A percentile compares a stretch with the other conserved stretches of the same genome.
Evolutionary conservation across 2,797 vertebrate genomes (phyloP).

Genomic region (Pseudochirops cupreus): DNA sequence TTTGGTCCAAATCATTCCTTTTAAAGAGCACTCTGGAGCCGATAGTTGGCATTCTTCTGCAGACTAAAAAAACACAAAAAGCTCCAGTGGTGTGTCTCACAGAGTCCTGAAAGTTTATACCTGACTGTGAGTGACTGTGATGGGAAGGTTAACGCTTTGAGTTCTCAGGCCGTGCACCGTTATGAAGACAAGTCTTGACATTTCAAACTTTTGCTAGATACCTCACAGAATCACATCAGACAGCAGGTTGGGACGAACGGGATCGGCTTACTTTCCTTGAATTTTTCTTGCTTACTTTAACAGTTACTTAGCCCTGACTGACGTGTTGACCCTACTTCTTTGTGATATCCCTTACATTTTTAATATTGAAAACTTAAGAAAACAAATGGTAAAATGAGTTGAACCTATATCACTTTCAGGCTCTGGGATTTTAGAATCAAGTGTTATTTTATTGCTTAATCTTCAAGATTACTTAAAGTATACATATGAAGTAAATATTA

Average conservation of each 20-base stretch:
- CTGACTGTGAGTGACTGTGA: not conserved
- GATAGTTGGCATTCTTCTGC: not conserved
- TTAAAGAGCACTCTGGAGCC: not conserved
- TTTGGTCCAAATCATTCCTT: conserved; percentile 1
- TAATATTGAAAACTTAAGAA: conserved; percentile 27
- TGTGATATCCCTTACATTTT: not conserved
- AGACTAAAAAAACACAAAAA: conserved; percentile 4
- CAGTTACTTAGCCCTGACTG: not conserved
- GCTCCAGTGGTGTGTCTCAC: not conserved
- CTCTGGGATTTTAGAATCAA: not conserved
- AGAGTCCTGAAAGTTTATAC: not conserved
- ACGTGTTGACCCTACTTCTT: not conserved
- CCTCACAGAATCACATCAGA: not conserved
- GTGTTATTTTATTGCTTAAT: not conserved
- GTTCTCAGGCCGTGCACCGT: not conserved
- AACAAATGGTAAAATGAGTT: conserved; percentile 5
- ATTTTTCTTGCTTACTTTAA: not conserved
- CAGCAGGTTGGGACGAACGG: not conserved
- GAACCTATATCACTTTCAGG: not conserved
- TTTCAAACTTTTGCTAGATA: conserved; percentile 21
- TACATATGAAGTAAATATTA: not conserved
- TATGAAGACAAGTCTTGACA: not conserved
- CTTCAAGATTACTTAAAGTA: not conserved
- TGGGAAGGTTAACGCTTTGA: not conserved
- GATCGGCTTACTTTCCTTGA: not conserved